These are phyloP conservation scores for Falco rusticolus DNA, from an alignment of 2,797 vertebrate genomes.

Conservation along the genomic window DNA sequence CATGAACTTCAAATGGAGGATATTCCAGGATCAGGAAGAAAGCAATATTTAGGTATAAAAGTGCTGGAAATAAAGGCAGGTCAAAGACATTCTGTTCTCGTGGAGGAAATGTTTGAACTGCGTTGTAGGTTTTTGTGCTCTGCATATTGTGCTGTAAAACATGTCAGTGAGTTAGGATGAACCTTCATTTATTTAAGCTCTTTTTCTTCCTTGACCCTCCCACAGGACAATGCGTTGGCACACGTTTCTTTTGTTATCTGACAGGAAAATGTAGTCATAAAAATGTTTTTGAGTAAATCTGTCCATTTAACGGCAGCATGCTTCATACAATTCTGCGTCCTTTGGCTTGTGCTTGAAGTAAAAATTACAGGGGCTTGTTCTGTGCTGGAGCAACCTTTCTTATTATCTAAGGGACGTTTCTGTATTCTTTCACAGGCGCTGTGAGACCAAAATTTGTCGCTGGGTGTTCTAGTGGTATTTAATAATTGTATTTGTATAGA, in stretches of 20 bases:
- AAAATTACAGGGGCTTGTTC: neutral
- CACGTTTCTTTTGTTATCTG: neutral
- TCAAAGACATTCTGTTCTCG: neutral
- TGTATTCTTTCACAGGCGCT: neutral
- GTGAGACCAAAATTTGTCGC: neutral
- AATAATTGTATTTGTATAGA: neutral
- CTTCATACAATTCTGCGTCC: neutral
- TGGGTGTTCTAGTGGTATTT: neutral
- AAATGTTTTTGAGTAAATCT: neutral
- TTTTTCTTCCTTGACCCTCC: neutral
- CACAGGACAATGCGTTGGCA: neutral
- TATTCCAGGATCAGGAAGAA: conserved; percentile 25
- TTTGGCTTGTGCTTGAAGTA: neutral
- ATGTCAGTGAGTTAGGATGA: neutral
- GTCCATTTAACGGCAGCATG: neutral
- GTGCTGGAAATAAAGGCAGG: neutral
- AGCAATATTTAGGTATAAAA: neutral
- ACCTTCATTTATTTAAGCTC: neutral
- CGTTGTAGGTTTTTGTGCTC: neutral
- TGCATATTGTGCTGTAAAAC: neutral
- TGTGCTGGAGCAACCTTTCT: neutral
- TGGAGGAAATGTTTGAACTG: neutral
- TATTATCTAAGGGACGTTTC: neutral
- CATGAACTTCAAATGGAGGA: neutral
- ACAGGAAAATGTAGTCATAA: neutral